These are phyloP conservation scores for Synergus japonicus DNA, from an alignment of 2,888 invertebrate species.

Conservation along the genomic window DNA sequence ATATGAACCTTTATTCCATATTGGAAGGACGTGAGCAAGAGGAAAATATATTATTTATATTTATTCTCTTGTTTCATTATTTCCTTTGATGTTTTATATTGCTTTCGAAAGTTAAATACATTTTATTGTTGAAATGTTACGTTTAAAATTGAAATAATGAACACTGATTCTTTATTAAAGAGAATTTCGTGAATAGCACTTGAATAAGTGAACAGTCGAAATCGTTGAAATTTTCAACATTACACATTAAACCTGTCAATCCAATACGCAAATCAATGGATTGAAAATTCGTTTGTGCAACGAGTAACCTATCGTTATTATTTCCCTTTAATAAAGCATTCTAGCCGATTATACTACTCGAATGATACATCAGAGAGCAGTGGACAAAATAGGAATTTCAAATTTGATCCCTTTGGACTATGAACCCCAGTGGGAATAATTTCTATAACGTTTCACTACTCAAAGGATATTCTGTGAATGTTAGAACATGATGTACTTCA, in stretches of 20 bases:
- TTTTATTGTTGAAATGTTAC: not conserved
- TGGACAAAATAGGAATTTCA: constrained; percentile 33
- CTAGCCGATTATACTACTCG: not conserved
- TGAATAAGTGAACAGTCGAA: not conserved
- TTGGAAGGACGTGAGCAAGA: not conserved
- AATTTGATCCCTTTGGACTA: not conserved
- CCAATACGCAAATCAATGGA: not conserved
- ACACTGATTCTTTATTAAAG: not conserved
- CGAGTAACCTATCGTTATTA: constrained; percentile 10
- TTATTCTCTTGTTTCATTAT: not conserved
- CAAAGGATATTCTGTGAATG: not conserved
- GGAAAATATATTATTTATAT: not conserved
- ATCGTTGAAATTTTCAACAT: not conserved
- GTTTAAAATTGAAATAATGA: not conserved
- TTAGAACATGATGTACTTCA: not conserved
- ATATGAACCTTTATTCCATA: not conserved
- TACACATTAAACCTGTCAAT: constrained; percentile 8
- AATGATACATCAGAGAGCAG: not conserved
- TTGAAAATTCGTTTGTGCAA: constrained; percentile 13
- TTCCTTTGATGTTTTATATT: not conserved
- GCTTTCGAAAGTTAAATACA: not conserved
- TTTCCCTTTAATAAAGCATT: constrained; percentile 13
- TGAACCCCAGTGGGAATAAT: not conserved
- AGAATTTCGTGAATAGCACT: not conserved
- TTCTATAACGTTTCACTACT: not conserved